phyloP scores from a whole-genome alignment of 2,888 invertebrate species.

The Saturnia japonica region DNA sequence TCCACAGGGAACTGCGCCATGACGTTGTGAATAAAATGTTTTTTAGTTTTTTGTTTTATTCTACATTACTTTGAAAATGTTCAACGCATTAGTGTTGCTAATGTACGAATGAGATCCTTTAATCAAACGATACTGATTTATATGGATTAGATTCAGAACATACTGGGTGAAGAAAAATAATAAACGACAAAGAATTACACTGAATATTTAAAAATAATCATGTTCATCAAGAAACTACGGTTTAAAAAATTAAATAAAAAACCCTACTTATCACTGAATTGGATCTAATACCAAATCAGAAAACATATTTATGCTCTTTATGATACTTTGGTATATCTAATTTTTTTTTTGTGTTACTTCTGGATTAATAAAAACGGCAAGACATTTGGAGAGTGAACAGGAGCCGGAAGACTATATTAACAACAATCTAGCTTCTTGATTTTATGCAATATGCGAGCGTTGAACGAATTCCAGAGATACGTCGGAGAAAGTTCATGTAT shows the following conservation, averaged over 20 bases:
- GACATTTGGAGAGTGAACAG: background rate
- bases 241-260: too few species aligned
- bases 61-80: background rate
- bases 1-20: conserved; percentile 38
- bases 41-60: conserved; percentile 24
- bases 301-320: background rate
- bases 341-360: background rate
- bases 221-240: too few species aligned
- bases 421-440: background rate
- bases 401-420: background rate
- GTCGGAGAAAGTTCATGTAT: conserved; percentile 5
- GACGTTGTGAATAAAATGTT: conserved; percentile 30
- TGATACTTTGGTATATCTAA: too few species aligned
- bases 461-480: conserved; percentile 9
- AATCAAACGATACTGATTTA: background rate
- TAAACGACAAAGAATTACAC: background rate
- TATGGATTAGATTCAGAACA: background rate
- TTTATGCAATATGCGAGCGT: background rate
- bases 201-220: background rate
- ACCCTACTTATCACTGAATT: too few species aligned
- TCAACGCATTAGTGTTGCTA: background rate
- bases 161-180: background rate
- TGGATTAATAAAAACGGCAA: background rate
- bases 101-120: background rate
- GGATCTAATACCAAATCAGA: too few species aligned